Percentiles rank a stretch among this genome's conserved stretches.
These are phyloP conservation scores for Halictus rubicundus DNA, from an alignment of 1,140 invertebrate genomes.

Conservation along the genomic window DNA sequence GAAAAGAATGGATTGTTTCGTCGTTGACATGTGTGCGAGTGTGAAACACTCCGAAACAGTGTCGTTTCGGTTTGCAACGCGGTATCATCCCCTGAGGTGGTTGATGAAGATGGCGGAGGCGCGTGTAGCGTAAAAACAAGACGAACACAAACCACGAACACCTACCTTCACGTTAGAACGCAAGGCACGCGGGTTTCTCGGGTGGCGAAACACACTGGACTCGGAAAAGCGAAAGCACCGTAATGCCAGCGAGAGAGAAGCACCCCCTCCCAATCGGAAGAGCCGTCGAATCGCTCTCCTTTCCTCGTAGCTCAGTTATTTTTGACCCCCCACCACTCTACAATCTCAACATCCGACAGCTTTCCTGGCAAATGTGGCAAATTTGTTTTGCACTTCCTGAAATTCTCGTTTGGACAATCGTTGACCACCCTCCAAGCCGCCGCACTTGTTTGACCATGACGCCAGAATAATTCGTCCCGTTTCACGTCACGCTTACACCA, in stretches of 20 bases:
- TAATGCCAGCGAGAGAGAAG: constrained; percentile 46
- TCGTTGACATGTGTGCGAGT: too few relatives aligned
- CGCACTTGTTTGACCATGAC: background rate
- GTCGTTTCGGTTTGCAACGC: too few relatives aligned
- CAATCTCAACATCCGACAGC: constrained; percentile 24
- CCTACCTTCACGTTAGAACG: constrained; percentile 57
- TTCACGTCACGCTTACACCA: background rate
- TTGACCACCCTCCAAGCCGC: constrained; percentile 13
- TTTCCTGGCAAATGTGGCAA: constrained; percentile 56
- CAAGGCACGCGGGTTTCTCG: constrained; percentile 60
- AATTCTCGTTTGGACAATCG: constrained; percentile 37
- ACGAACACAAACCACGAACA: constrained; percentile 30
- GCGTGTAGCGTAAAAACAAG: background rate
- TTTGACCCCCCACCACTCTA: constrained; percentile 51
- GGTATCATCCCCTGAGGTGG: background rate
- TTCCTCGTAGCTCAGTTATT: constrained; percentile 65
- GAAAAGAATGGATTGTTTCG: background rate
- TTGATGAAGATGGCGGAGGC: background rate
- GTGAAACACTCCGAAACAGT: too few relatives aligned
- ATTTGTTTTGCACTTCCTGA: constrained; percentile 46
- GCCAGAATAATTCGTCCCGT: background rate
- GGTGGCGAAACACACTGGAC: constrained; percentile 64
- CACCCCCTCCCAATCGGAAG: constrained; percentile 55
- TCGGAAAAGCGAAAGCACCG: constrained; percentile 63
- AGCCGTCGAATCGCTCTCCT: constrained; percentile 54